These are phyloP conservation scores for Corythornis cristatus DNA, from an alignment of 2,113 vertebrate species.

Conservation along the genomic window DNA sequence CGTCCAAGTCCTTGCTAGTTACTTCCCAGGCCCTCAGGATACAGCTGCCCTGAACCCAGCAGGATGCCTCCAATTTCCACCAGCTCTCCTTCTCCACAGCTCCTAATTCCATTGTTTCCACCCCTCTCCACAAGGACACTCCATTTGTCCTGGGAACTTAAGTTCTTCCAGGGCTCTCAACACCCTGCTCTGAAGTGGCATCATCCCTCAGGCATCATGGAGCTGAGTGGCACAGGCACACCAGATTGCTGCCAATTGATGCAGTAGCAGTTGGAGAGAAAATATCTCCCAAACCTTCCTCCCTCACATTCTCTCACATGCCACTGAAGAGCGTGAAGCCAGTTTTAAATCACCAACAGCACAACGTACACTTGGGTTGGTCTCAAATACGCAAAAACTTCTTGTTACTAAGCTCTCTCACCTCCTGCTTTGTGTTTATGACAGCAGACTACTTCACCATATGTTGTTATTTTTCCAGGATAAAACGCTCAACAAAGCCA, in stretches of 20 bases:
- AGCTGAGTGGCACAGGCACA: neutral
- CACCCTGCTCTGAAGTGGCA: neutral
- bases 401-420: neutral
- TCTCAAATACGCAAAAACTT: neutral
- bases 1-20: neutral
- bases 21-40: neutral
- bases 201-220: neutral
- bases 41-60: rapidly evolving
- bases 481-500: conserved; percentile 15
- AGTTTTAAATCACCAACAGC: neutral
- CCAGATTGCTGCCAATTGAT: neutral
- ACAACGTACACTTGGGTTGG: neutral
- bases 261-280: neutral
- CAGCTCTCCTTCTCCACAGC: neutral
- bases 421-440: conserved; percentile 11
- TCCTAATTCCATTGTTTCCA: neutral
- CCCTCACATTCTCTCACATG: neutral
- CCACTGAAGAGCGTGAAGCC: neutral
- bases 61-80: neutral
- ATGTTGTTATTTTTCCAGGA: conserved; percentile 27
- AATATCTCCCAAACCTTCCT: neutral
- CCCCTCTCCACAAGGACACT: rapidly evolving
- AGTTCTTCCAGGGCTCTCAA: neutral
- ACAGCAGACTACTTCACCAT: conserved; percentile 33
- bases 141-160: neutral